phyloP scores from a whole-genome alignment of 2,797 vertebrate species.

The Micrastur ruficollis region DNA sequence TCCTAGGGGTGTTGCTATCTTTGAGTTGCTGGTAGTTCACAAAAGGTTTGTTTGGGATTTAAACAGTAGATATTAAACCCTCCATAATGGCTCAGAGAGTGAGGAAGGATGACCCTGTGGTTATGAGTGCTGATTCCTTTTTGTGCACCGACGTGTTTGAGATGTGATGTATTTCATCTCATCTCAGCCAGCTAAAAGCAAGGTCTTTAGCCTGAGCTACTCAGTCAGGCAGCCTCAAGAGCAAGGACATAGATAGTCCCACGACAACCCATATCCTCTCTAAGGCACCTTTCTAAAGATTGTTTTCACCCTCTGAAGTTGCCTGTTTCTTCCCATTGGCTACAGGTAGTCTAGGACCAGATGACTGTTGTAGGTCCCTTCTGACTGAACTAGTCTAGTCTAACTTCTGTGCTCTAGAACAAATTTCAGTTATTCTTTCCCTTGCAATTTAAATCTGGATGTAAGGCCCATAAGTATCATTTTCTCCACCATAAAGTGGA shows the following conservation, averaged over 20 bases:
- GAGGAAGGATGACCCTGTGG: background rate
- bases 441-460: background rate
- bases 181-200: background rate
- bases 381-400: background rate
- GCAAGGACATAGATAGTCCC: background rate
- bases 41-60: background rate
- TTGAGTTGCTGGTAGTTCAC: background rate
- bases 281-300: background rate
- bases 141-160: background rate
- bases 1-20: background rate
- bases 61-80: background rate
- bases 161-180: background rate
- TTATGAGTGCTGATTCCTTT: background rate
- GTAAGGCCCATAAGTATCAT: background rate
- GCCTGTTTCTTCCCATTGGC: background rate
- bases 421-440: background rate
- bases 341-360: background rate
- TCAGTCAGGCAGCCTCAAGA: background rate
- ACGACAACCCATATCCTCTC: background rate
- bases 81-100: background rate
- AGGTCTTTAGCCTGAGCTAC: background rate
- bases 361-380: background rate
- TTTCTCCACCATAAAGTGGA: background rate
- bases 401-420: background rate
- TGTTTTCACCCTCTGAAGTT: background rate